Conservation (phyloP, 2,888 invertebrate species). For the Oxycera nigricornis region DNA sequence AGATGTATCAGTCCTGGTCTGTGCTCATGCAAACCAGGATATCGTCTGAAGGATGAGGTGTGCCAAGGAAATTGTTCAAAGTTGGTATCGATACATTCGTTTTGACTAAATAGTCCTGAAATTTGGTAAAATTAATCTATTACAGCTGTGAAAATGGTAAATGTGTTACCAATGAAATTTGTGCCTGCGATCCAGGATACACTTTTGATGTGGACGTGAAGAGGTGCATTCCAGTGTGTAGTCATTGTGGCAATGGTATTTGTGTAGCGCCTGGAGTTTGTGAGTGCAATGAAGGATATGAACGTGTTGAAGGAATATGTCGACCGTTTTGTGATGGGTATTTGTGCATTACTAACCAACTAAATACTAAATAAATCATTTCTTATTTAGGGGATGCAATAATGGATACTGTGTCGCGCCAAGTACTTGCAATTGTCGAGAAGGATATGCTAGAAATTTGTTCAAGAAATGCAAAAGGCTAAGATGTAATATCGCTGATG, state of each 20-base stretch:
- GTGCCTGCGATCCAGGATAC: constrained; percentile 49
- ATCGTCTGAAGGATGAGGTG: constrained; percentile 50
- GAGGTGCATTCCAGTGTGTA: constrained; percentile 55
- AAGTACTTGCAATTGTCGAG: constrained; percentile 59
- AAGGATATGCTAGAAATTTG: constrained; percentile 48
- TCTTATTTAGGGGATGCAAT: constrained; percentile 49
- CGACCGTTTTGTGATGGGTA: constrained; percentile 46
- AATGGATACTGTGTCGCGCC: constrained; percentile 58
- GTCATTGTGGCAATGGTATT: constrained; percentile 53
- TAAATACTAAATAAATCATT: not conserved
- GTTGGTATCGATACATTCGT: not conserved
- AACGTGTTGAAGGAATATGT: constrained; percentile 23
- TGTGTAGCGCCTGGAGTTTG: constrained; percentile 55
- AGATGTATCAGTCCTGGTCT: constrained; percentile 69
- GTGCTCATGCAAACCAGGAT: constrained; percentile 69
- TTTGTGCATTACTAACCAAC: not conserved
- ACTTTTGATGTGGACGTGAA: constrained; percentile 43
- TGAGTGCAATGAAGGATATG: constrained; percentile 50
- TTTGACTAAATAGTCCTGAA: not conserved
- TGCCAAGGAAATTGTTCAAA: constrained; percentile 30
- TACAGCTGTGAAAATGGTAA: constrained; percentile 55
- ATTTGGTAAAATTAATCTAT: not conserved
- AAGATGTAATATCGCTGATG: not conserved
- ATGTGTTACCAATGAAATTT: constrained; percentile 54
- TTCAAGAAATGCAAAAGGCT: constrained; percentile 6